Conservation (phyloP, 1,140 invertebrate species). For the Pseudomyrmex concolor region DNA sequence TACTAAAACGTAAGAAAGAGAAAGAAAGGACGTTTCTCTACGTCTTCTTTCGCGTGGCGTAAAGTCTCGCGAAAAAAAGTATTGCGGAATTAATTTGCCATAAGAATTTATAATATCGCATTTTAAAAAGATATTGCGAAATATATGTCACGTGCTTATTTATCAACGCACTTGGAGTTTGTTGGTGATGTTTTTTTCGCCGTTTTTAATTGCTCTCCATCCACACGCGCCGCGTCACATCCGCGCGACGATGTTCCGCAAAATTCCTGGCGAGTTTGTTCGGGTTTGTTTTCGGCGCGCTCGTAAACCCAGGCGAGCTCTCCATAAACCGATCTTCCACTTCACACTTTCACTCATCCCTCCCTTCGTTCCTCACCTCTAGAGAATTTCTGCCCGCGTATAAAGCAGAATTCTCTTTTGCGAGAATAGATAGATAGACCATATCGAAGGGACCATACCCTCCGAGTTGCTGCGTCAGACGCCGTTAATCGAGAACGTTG, state of each 20-base stretch:
- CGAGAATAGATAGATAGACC: background rate
- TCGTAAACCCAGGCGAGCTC: slow-evolving; percentile 2
- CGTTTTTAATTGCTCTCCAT: background rate
- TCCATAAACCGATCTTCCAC: slow-evolving; percentile 3
- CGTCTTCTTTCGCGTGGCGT: too few relatives aligned
- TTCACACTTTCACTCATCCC: slow-evolving; percentile 4
- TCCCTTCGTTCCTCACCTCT: background rate
- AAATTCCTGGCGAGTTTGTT: slow-evolving; percentile 12
- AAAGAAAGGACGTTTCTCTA: too few relatives aligned
- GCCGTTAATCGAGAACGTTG: slow-evolving; percentile 32
- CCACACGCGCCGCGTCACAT: background rate
- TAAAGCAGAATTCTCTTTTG: slow-evolving; percentile 2
- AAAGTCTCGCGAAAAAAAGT: background rate
- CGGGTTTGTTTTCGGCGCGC: background rate
- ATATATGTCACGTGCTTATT: too few relatives aligned
- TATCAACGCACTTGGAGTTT: too few relatives aligned
- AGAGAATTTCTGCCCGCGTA: slow-evolving; percentile 14
- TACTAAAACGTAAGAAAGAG: background rate
- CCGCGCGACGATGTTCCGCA: slow-evolving; percentile 19
- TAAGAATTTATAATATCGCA: background rate
- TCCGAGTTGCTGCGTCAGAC: background rate
- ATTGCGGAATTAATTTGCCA: background rate
- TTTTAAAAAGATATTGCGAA: background rate
- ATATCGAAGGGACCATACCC: background rate
- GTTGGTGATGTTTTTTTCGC: background rate